Base-by-base conservation (phyloP, 1,140 invertebrate species). In the Neodiprion fabricii region DNA sequence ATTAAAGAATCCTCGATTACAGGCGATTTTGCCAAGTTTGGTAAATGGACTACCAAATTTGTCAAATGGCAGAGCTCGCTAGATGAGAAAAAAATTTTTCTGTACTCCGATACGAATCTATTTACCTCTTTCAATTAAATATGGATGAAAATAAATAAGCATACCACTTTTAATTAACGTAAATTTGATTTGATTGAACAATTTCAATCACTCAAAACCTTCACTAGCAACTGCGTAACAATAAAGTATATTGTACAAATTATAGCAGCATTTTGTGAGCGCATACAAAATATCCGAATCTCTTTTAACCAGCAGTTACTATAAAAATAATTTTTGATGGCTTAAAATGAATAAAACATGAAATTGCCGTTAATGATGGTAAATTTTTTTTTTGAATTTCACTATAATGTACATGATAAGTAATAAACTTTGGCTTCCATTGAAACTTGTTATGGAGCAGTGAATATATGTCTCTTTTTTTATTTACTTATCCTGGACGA, bases 41-140 rank as follows among this genome's bases (percentile, higher is more conserved):
- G n/a, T 61, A 12, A 17, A 61, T 17, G 5, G 53, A 14, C 11
- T 61, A 9, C 53, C 53, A 61, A 61, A 61, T 61, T 61, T 61
- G 5, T 12, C 53, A 5, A 61, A 61, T 12, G n/a, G n/a, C 11
- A 12, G 0, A 8, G n/a, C 11, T 61, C 53, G 53, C 11, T 61
- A 61, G 53, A 9, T 61, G 28, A 40, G 28, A 40, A 40, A 40
- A 40, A 40, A 40, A 4, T 40, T 5, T 1, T 1, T 40, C 5
- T 40, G 28, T 40, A 40, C 28, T 40, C 28, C 1, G 49, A 67
- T 48, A 72, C 50, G 66, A 76, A 74, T 48, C 75, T 49, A 74
- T 76, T 75, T 75, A 76, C n/a, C 47, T 10, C 53, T 71, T 71
- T 23, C 21, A 49, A 48, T 3, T 71, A 71, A 10, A 71, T 10